Evolutionary conservation across 2,888 invertebrate genomes (phyloP).

Genomic region (Ecliptopera silaceata): DNA sequence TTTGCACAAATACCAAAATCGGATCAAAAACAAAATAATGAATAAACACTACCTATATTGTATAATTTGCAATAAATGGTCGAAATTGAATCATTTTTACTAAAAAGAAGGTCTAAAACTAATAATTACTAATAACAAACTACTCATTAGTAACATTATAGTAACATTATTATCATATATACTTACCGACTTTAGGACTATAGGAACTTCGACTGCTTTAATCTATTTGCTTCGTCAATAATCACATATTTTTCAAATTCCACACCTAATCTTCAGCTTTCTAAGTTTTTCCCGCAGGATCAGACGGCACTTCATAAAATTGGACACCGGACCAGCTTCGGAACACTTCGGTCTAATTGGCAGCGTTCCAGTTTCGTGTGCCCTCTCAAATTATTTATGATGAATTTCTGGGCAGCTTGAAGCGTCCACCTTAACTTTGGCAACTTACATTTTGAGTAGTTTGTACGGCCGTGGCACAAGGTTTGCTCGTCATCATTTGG

Average conservation of each 20-base stretch:
- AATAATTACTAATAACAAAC: too few species aligned
- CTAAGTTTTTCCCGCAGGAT: conserved; percentile 37
- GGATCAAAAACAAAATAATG: too few species aligned
- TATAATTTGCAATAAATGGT: too few species aligned
- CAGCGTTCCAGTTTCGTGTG: conserved; percentile 47
- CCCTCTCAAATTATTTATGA: conserved; percentile 54
- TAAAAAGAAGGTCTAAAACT: too few species aligned
- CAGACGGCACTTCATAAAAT: conserved; percentile 43
- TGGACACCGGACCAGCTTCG: conserved; percentile 42
- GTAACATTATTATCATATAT: too few species aligned
- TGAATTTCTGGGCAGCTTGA: conserved; percentile 38
- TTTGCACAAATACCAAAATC: too few species aligned
- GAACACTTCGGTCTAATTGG: conserved; percentile 54
- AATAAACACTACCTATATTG: too few species aligned
- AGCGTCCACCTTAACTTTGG: conserved; percentile 32
- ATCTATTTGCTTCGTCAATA: background rate
- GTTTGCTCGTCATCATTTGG: conserved; percentile 1
- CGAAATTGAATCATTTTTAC: too few species aligned
- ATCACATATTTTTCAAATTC: conserved; percentile 31
- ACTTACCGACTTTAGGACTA: too few species aligned
- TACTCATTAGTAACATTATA: too few species aligned
- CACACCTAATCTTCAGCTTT: conserved; percentile 33
- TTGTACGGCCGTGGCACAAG: background rate
- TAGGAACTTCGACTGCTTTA: too few species aligned
- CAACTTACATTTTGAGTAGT: conserved; percentile 27